Percentiles rank a stretch among this genome's conserved stretches.
Evolutionary conservation across 2,888 invertebrate genomes (phyloP).

Genomic region (Eupithecia vulgata): DNA sequence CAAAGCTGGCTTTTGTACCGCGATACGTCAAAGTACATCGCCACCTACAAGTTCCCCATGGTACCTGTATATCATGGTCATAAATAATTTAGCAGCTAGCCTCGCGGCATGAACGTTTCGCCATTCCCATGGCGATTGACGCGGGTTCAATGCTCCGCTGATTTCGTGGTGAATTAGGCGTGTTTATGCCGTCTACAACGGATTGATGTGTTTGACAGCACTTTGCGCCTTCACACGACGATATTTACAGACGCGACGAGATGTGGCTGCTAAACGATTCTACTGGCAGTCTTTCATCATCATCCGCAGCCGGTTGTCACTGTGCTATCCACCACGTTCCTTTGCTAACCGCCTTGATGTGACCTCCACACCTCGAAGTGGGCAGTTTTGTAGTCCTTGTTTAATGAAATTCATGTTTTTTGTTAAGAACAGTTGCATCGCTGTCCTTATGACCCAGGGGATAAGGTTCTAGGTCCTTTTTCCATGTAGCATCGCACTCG

Average conservation of each 20-base stretch:
- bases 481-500: too few species aligned
- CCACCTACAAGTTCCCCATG: conserved; percentile 6
- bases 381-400: too few species aligned
- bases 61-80: conserved; percentile 14
- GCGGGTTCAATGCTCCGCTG: conserved; percentile 37
- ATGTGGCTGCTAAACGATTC: neutral
- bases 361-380: too few species aligned
- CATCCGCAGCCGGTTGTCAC: too few species aligned
- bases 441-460: too few species aligned
- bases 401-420: too few species aligned
- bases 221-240: neutral
- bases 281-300: too few species aligned
- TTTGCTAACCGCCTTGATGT: too few species aligned
- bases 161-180: conserved; percentile 37
- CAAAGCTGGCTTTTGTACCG: neutral
- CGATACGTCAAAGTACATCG: neutral
- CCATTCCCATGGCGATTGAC: conserved; percentile 32
- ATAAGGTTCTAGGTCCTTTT: too few species aligned
- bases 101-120: conserved; percentile 18
- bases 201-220: conserved; percentile 3
- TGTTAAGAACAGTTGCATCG: too few species aligned
- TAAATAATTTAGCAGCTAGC: conserved; percentile 33
- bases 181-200: neutral
- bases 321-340: too few species aligned
- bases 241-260: neutral